Conservation (phyloP, 2,888 invertebrate species). For the Ochlodes sylvanus region DNA sequence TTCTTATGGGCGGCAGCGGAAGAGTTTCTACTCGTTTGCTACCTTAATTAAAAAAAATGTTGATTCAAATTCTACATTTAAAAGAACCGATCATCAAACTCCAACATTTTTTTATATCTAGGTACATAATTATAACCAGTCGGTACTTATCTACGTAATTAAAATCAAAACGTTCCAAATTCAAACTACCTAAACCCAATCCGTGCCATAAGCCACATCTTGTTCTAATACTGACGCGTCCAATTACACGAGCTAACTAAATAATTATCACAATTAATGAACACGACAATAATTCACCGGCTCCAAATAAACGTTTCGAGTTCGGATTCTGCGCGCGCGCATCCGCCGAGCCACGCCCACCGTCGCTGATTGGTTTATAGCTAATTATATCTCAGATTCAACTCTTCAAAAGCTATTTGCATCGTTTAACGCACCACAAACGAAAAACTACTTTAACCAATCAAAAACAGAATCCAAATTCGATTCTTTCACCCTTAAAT, state of each 20-base stretch:
- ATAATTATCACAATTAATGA: slow-evolving; percentile 84
- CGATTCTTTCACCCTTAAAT: slow-evolving; percentile 46
- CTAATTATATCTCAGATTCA: slow-evolving; percentile 76
- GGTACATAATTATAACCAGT: too few species aligned
- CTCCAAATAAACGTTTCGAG: slow-evolving; percentile 74
- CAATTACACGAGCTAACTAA: slow-evolving; percentile 80
- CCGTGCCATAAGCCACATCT: slow-evolving; percentile 50
- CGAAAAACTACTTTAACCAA: slow-evolving; percentile 35
- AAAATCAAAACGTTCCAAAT: slow-evolving; percentile 17
- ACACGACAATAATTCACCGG: slow-evolving; percentile 69
- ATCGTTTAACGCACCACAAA: slow-evolving; percentile 65
- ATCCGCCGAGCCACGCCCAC: slow-evolving; percentile 66
- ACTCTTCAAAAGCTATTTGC: slow-evolving; percentile 77
- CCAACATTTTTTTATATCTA: too few species aligned
- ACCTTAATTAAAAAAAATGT: too few species aligned
- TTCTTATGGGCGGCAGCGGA: too few species aligned
- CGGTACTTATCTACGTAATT: too few species aligned
- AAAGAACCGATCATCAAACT: too few species aligned
- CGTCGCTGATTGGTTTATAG: slow-evolving; percentile 69
- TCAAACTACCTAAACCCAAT: slow-evolving; percentile 45
- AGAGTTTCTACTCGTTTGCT: too few species aligned
- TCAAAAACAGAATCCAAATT: slow-evolving; percentile 48
- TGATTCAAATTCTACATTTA: too few species aligned
- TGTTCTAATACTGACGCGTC: slow-evolving; percentile 64
- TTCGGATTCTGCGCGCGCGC: slow-evolving; percentile 62